Conservation (phyloP, 2,113 vertebrate genomes). For the Eudyptes chrysolophus region DNA sequence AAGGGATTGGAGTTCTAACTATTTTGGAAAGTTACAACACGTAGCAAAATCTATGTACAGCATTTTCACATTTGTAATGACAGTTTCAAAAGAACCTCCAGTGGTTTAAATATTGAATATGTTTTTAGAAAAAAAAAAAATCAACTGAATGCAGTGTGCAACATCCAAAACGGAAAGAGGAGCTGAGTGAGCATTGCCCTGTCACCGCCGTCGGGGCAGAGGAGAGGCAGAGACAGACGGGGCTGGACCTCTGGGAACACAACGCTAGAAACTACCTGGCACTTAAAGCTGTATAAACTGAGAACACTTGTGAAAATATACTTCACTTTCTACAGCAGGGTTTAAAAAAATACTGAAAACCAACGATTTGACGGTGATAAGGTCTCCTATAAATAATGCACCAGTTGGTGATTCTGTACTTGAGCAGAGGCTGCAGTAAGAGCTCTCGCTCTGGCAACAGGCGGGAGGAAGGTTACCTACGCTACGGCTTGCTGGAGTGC, state of each 20-base stretch:
- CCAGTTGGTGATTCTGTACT: background rate
- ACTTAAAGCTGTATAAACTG: slow-evolving; percentile 36
- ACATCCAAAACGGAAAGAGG: background rate
- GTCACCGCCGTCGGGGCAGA: background rate
- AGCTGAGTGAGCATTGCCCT: background rate
- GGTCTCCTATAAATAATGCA: slow-evolving; percentile 21
- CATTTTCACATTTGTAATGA: background rate
- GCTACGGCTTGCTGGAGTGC: background rate
- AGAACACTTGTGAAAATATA: background rate
- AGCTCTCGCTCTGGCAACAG: background rate
- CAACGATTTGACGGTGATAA: background rate
- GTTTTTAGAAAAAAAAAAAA: background rate
- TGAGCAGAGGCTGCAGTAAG: background rate
- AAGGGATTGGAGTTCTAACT: background rate
- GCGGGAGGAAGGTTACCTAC: background rate
- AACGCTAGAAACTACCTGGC: slow-evolving; percentile 19
- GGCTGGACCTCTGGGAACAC: background rate
- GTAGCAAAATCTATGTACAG: slow-evolving; percentile 58
- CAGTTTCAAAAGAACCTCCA: background rate
- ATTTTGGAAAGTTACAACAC: background rate
- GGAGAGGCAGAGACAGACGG: background rate
- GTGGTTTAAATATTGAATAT: background rate
- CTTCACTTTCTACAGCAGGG: background rate
- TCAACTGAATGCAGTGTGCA: background rate
- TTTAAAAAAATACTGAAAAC: background rate